Evolutionary conservation across 2,888 invertebrate species (phyloP).

Genomic region (Spilosoma lubricipeda): DNA sequence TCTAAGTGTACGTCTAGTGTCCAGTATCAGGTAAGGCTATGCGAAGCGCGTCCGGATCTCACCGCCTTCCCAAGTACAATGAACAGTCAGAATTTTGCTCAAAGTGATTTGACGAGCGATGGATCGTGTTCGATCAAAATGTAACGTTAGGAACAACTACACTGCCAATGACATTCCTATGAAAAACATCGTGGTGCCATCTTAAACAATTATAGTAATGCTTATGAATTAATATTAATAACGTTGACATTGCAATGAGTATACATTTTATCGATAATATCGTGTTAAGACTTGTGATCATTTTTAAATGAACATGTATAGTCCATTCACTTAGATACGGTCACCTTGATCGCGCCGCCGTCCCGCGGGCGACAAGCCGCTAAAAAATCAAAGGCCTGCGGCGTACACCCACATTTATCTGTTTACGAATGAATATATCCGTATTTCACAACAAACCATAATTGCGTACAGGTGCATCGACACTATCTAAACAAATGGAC

Average conservation of each 20-base stretch:
- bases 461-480: no score
- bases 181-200: constrained; percentile 67
- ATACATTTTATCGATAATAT: constrained; percentile 26
- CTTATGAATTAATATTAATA: constrained; percentile 57
- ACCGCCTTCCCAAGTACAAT: constrained; percentile 51
- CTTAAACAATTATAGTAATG: constrained; percentile 56
- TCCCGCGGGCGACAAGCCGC: no score
- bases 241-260: constrained; percentile 32
- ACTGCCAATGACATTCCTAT: constrained; percentile 81
- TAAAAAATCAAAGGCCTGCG: no score
- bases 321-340: no score
- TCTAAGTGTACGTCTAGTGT: constrained; percentile 76
- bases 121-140: constrained; percentile 53
- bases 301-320: not conserved
- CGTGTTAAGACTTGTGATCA: constrained; percentile 14
- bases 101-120: constrained; percentile 66
- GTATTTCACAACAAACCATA: no score
- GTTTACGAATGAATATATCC: no score
- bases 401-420: no score
- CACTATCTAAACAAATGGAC: no score
- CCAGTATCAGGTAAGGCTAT: constrained; percentile 53
- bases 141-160: constrained; percentile 55
- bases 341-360: no score
- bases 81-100: constrained; percentile 70
- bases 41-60: constrained; percentile 36